These are phyloP conservation scores for Phrynocephalus versicolor DNA, from an alignment of 2,113 vertebrate genomes.

Conservation along the genomic window DNA sequence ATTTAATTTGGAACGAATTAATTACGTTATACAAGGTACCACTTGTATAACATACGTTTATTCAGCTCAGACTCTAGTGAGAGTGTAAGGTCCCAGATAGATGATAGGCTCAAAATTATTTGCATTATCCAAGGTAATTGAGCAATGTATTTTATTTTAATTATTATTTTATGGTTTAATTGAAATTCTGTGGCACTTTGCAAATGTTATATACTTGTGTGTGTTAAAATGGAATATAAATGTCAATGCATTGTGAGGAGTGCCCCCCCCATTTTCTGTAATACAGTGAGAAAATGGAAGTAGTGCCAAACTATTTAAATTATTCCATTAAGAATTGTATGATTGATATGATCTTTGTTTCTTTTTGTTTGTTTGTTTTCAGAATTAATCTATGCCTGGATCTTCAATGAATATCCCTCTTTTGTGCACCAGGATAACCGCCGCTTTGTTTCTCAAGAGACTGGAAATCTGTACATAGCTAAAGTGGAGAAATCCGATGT, in stretches of 20 bases:
- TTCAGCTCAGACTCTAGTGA: too few species aligned
- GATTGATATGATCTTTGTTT: neutral
- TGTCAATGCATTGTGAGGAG: neutral
- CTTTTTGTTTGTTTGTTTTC: slow-evolving; percentile 43
- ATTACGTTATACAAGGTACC: too few species aligned
- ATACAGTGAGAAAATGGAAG: neutral
- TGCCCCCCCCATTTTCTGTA: neutral
- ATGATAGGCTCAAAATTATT: too few species aligned
- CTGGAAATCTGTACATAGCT: slow-evolving; percentile 94
- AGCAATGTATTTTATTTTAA: too few species aligned
- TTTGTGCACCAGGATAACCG: slow-evolving; percentile 92
- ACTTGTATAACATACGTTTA: too few species aligned
- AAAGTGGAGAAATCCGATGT: slow-evolving; percentile 93
- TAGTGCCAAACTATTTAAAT: too few species aligned
- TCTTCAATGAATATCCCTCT: slow-evolving; percentile 94
- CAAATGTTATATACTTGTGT: too few species aligned
- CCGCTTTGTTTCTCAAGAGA: slow-evolving; percentile 95
- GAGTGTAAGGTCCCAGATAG: too few species aligned
- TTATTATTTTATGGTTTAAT: too few species aligned
- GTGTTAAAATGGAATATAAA: neutral
- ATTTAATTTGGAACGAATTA: too few species aligned
- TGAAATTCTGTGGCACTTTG: too few species aligned
- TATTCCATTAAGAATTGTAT: neutral
- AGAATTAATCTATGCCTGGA: slow-evolving; percentile 96
- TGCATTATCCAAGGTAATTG: too few species aligned